Conservation (phyloP, 2,113 vertebrate genomes). For the Menidia beryllina region DNA sequence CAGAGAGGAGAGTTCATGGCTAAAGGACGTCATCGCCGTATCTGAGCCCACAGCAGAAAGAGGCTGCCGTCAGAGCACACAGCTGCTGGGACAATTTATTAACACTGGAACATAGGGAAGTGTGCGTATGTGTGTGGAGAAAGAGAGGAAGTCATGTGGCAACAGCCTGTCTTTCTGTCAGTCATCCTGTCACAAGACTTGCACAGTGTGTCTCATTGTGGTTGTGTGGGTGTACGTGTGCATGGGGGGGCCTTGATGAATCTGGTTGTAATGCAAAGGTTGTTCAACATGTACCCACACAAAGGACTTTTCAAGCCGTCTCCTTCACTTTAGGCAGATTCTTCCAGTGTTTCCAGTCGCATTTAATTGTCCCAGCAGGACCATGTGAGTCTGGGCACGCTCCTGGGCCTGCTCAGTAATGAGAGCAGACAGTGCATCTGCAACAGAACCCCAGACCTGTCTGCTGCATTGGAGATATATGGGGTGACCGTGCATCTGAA, state of each 20-base stretch:
- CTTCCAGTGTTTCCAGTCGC: slow-evolving; percentile 67
- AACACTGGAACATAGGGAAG: slow-evolving; percentile 65
- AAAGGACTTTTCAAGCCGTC: slow-evolving; percentile 45
- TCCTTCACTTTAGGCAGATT: slow-evolving; percentile 67
- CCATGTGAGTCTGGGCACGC: slow-evolving; percentile 54
- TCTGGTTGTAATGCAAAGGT: slow-evolving; percentile 35
- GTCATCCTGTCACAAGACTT: slow-evolving; percentile 77
- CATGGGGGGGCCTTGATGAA: slow-evolving; percentile 8
- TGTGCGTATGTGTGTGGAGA: slow-evolving; percentile 49
- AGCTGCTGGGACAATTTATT: slow-evolving; percentile 65
- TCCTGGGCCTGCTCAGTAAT: slow-evolving; percentile 74
- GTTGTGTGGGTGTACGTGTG: slow-evolving; percentile 13
- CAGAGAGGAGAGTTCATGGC: background rate
- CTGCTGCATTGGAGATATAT: slow-evolving; percentile 70
- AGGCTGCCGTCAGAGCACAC: slow-evolving; percentile 52
- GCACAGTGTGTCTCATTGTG: slow-evolving; percentile 59
- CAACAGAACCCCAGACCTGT: slow-evolving; percentile 75
- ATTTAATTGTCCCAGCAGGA: slow-evolving; percentile 60
- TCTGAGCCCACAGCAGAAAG: slow-evolving; percentile 61
- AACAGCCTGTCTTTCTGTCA: slow-evolving; percentile 71
- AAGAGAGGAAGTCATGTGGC: slow-evolving; percentile 68
- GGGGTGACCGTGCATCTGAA: slow-evolving; percentile 66
- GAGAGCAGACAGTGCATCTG: slow-evolving; percentile 72
- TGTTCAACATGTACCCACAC: slow-evolving; percentile 36
- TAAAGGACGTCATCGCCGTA: slow-evolving; percentile 36